These are phyloP conservation scores for Bubo blakistoni DNA, from an alignment of 2,113 vertebrate species.

Conservation along the genomic window DNA sequence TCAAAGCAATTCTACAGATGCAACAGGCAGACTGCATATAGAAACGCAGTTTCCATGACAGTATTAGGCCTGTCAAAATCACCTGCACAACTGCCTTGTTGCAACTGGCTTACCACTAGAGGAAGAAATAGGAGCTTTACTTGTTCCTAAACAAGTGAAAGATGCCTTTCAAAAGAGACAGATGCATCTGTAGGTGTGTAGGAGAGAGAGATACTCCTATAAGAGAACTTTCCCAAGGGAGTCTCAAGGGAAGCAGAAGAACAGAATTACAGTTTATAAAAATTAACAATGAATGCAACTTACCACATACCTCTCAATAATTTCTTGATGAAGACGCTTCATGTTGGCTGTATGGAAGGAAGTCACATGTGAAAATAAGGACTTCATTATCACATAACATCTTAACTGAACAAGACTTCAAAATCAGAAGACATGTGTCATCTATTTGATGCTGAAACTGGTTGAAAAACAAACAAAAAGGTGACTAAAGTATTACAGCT, in stretches of 20 bases:
- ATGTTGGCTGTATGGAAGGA: neutral
- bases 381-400: neutral
- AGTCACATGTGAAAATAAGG: neutral
- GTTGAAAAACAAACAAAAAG: neutral
- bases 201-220: neutral
- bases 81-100: neutral
- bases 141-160: neutral
- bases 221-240: neutral
- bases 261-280: neutral
- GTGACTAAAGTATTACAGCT: neutral
- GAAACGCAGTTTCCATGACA: accelerated
- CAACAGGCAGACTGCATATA: neutral
- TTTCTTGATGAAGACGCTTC: neutral
- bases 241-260: neutral
- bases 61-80: neutral
- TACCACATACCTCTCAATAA: neutral
- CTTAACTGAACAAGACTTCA: neutral
- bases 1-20: neutral
- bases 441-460: neutral
- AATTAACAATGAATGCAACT: neutral
- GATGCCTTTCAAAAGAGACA: neutral
- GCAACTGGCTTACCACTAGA: neutral
- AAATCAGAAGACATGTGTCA: neutral
- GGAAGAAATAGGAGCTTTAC: neutral
- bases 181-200: neutral